A percentile compares a stretch with the other conserved stretches of the same genome.
Conservation (phyloP, 2,888 invertebrate species). For the Chrysina gloriosa region DNA sequence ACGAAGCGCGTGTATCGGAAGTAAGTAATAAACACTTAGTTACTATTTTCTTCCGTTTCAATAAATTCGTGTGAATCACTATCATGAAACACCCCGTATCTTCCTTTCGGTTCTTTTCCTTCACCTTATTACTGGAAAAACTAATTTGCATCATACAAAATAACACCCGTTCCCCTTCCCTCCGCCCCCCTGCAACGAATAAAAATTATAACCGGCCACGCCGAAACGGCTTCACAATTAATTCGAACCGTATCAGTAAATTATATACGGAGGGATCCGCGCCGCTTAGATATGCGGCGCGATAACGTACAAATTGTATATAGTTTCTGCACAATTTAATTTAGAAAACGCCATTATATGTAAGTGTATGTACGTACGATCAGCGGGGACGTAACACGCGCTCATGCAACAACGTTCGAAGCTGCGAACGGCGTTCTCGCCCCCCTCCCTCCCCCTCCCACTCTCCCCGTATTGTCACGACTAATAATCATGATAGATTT, state of each 20-base stretch:
- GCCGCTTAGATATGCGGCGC: conserved; percentile 10
- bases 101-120: no score
- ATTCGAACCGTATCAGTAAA: conserved; percentile 15
- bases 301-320: conserved; percentile 7
- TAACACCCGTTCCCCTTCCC: neutral
- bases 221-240: neutral
- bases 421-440: no score
- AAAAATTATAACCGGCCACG: neutral
- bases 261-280: neutral
- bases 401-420: no score
- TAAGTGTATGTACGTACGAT: no score
- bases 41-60: no score
- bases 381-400: no score
- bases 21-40: no score
- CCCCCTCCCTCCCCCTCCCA: no score
- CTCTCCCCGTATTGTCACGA: no score
- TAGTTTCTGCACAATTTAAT: conserved; percentile 44
- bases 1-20: no score
- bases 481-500: conserved; percentile 24
- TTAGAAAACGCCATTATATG: conserved; percentile 47
- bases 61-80: no score
- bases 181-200: neutral
- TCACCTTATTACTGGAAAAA: neutral
- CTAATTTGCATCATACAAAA: neutral
- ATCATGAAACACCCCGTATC: no score